Evolutionary conservation across 2,888 invertebrate genomes (phyloP).

Genomic region (Drosophila crucigera): DNA sequence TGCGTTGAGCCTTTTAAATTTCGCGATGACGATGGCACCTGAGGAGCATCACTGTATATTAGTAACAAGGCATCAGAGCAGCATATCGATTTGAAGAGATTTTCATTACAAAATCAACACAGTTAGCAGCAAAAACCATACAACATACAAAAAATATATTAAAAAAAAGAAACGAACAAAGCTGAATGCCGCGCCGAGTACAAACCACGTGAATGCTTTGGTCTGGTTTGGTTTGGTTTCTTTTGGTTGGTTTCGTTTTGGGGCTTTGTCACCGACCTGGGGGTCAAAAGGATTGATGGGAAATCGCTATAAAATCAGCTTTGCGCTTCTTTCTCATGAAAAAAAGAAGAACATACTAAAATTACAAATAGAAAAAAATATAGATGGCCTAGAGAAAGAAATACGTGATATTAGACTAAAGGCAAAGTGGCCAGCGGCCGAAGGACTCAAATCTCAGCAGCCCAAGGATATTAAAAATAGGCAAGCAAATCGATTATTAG

Average conservation of each 20-base stretch:
- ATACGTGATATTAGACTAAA: conserved; percentile 37
- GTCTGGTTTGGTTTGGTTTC: conserved; percentile 18
- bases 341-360: conserved; percentile 39
- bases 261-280: conserved; percentile 5
- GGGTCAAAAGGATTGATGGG: conserved; percentile 40
- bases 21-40: conserved; percentile 6
- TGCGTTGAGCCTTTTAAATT: conserved; percentile 45
- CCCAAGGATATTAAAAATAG: conserved; percentile 72
- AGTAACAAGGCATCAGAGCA: conserved; percentile 18
- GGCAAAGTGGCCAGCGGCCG: conserved; percentile 6
- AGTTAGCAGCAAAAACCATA: conserved; percentile 56
- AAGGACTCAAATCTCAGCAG: conserved; percentile 40
- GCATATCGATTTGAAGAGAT: conserved; percentile 76
- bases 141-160: conserved; percentile 8
- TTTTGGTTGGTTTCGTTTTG: conserved; percentile 25
- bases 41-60: conserved; percentile 11
- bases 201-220: conserved; percentile 52
- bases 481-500: conserved; percentile 79
- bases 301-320: conserved; percentile 72
- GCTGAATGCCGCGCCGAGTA: conserved; percentile 52
- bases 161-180: conserved; percentile 14
- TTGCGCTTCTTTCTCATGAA: conserved; percentile 27
- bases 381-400: conserved; percentile 19
- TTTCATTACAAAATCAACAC: conserved; percentile 75
- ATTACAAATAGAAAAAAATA: conserved; percentile 45